These are phyloP conservation scores for Caenorhabditis sp. DNA, from an alignment of 2,888 invertebrate species.

Conservation along the genomic window DNA sequence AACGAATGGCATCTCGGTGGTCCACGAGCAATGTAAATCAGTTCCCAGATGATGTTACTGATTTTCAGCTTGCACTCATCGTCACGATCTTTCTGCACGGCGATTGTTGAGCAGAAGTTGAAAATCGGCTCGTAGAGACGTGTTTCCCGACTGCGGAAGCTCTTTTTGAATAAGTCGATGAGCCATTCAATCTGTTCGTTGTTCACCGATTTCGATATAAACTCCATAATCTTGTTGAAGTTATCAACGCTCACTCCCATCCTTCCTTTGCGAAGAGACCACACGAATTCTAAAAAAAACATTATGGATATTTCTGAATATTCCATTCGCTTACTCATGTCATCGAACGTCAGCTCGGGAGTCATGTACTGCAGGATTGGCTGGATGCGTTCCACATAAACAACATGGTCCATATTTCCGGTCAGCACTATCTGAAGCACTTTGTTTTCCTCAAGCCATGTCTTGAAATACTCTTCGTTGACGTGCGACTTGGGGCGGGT, in stretches of 20 bases:
- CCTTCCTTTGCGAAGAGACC: conserved; percentile 81
- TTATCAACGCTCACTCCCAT: conserved; percentile 82
- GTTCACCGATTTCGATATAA: conserved; percentile 64
- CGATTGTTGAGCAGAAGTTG: conserved; percentile 31
- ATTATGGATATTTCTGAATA: conserved; percentile 46
- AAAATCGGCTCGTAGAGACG: conserved; percentile 53
- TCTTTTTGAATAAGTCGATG: conserved; percentile 55
- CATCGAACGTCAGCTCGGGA: conserved; percentile 80
- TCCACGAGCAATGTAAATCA: conserved; percentile 43
- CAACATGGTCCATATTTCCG: conserved; percentile 81
- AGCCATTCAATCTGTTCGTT: conserved; percentile 53
- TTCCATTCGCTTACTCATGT: conserved; percentile 79
- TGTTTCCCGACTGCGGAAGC: conserved; percentile 46
- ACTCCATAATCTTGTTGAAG: conserved; percentile 81
- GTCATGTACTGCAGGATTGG: conserved; percentile 82
- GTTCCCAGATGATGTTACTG: conserved; percentile 49
- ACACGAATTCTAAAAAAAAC: conserved; percentile 74
- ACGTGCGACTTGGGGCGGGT: conserved; percentile 30
- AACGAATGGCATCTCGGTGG: conserved; percentile 42
- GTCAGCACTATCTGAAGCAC: conserved; percentile 58
- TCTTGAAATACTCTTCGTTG: conserved; percentile 50
- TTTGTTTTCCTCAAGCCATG: conserved; percentile 56
- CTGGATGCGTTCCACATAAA: conserved; percentile 82
- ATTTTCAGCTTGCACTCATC: conserved; percentile 49
- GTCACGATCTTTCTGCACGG: conserved; percentile 33